Percentiles rank a stretch among this genome's conserved stretches.
These are phyloP conservation scores for Acanthiza pusilla DNA, from an alignment of 2,797 vertebrate genomes.

Conservation along the genomic window DNA sequence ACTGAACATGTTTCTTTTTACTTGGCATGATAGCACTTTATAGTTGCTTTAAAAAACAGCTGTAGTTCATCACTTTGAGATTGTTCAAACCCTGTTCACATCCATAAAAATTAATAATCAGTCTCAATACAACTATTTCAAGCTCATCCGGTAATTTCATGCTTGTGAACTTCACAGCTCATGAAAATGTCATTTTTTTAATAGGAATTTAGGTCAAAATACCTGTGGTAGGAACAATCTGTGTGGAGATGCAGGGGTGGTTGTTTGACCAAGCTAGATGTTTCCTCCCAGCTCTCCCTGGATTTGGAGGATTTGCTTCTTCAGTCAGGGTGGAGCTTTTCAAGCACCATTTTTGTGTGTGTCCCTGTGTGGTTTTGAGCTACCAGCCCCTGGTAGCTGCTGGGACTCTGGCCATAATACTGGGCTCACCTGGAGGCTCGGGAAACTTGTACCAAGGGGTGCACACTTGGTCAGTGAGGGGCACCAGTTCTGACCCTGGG, in stretches of 20 bases:
- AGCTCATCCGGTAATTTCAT: not conserved
- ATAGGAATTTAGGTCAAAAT: not conserved
- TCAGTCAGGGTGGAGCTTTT: not conserved
- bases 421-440: not conserved
- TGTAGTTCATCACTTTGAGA: not conserved
- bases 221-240: not conserved
- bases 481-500: not conserved
- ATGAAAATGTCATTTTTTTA: not conserved
- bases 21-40: not conserved
- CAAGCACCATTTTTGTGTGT: not conserved
- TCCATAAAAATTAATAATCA: not conserved
- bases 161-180: not conserved
- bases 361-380: not conserved
- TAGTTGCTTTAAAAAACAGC: not conserved
- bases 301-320: not conserved
- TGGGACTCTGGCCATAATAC: not conserved
- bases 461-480: not conserved
- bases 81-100: not conserved
- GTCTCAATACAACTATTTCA: not conserved
- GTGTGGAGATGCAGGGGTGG: not conserved
- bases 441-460: not conserved
- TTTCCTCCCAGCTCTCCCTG: not conserved
- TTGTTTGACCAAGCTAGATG: accelerated
- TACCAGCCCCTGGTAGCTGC: not conserved
- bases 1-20: not conserved